phyloP scores from a whole-genome alignment of 2,113 vertebrate species.

The Calonectris borealis region DNA sequence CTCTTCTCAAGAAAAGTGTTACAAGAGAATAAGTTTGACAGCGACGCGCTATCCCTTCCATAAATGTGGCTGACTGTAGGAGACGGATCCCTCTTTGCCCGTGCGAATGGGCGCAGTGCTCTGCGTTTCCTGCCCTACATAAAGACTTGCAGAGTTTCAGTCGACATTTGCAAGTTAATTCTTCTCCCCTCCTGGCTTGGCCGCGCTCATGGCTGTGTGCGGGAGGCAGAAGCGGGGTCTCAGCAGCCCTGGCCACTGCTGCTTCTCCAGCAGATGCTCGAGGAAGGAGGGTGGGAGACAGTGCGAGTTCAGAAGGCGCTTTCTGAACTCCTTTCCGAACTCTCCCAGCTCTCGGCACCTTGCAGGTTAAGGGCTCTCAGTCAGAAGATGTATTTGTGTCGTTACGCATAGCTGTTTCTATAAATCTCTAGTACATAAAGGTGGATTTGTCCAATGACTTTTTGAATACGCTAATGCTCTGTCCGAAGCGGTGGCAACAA shows the following conservation, averaged over 20 bases:
- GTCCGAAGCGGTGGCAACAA: neutral
- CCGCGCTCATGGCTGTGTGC: fast-evolving
- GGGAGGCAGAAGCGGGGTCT: neutral
- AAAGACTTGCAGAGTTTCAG: neutral
- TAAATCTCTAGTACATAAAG: fast-evolving
- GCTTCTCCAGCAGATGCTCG: neutral
- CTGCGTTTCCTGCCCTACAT: fast-evolving
- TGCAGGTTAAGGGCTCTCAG: neutral
- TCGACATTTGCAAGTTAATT: neutral
- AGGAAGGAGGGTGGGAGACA: neutral
- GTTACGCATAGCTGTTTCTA: fast-evolving
- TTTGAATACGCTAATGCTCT: fast-evolving
- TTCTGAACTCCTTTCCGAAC: neutral
- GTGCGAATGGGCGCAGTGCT: fast-evolving
- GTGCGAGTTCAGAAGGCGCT: fast-evolving
- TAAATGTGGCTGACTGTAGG: neutral
- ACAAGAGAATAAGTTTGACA: neutral
- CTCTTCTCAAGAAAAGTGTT: neutral
- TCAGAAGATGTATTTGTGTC: too few species aligned
- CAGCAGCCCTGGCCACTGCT: fast-evolving
- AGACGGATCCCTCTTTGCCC: neutral
- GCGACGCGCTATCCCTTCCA: fast-evolving
- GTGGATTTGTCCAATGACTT: neutral
- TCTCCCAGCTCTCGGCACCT: neutral
- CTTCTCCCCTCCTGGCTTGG: too few species aligned